Evolutionary conservation across 2,888 invertebrate genomes (phyloP).

Genomic region (Drosophila longiperda): DNA sequence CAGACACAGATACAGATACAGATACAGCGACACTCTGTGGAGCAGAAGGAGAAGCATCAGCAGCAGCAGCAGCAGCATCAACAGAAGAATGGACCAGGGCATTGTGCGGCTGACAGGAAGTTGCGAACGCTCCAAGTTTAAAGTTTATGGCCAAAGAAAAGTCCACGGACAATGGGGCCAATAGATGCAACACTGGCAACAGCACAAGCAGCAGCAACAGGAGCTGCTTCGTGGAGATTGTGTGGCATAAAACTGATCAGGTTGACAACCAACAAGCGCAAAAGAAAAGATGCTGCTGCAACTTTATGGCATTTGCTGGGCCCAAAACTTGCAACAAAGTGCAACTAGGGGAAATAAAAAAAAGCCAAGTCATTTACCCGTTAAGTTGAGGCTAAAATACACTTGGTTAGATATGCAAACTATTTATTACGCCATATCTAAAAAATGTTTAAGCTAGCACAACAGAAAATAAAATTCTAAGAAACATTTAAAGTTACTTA

Average conservation of each 20-base stretch:
- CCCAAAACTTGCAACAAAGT: slow-evolving; percentile 55
- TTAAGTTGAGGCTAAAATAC: slow-evolving; percentile 25
- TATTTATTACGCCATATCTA: slow-evolving; percentile 2
- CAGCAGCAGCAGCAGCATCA: slow-evolving; percentile 10
- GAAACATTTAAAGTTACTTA: background rate
- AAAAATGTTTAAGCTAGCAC: background rate
- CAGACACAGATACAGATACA: slow-evolving; percentile 12
- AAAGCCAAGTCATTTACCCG: slow-evolving; percentile 41
- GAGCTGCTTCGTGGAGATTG: slow-evolving; percentile 17
- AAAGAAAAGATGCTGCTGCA: slow-evolving; percentile 41
- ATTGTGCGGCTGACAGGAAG: slow-evolving; percentile 70
- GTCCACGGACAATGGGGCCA: slow-evolving; percentile 61
- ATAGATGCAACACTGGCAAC: slow-evolving; percentile 27
- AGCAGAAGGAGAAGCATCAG: slow-evolving; percentile 1
- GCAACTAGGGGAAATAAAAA: slow-evolving; percentile 28
- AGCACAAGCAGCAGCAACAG: slow-evolving; percentile 41
- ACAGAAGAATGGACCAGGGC: slow-evolving; percentile 21
- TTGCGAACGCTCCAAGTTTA: slow-evolving; percentile 63
- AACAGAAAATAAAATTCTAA: background rate
- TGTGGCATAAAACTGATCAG: slow-evolving; percentile 66
- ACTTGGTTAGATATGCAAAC: slow-evolving; percentile 24
- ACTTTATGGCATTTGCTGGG: slow-evolving; percentile 62
- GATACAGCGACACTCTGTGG: slow-evolving; percentile 19
- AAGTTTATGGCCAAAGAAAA: slow-evolving; percentile 73
- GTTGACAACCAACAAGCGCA: slow-evolving; percentile 49